These are phyloP conservation scores for Acridotheres tristis DNA, from an alignment of 2,797 vertebrate species.

Conservation along the genomic window DNA sequence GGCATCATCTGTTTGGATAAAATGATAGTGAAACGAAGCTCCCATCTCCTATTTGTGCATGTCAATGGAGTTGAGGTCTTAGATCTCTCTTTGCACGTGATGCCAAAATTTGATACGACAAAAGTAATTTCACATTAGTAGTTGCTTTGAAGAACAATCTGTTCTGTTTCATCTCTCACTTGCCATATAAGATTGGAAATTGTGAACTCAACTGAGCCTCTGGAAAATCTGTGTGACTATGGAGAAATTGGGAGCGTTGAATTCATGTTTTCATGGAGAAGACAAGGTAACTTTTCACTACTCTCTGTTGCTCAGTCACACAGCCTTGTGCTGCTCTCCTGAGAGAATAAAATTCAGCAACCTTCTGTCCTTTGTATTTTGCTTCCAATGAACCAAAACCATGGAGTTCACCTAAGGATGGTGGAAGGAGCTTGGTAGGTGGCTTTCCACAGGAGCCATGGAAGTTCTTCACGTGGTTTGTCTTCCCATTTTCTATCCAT, in stretches of 20 bases:
- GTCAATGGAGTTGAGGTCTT: neutral
- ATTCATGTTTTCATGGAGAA: neutral
- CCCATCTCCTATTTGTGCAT: neutral
- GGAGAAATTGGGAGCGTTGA: neutral
- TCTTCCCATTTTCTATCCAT: neutral
- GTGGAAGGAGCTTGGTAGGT: neutral
- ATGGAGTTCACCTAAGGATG: neutral
- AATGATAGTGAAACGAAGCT: neutral
- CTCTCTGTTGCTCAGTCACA: neutral
- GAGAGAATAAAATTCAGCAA: neutral
- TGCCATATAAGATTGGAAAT: neutral
- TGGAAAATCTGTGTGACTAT: neutral
- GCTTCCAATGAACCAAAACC: neutral
- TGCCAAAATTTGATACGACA: neutral
- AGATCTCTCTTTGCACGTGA: neutral
- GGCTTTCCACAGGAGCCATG: neutral
- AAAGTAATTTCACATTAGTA: neutral
- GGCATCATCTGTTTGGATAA: neutral
- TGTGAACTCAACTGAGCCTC: neutral
- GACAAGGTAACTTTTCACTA: neutral
- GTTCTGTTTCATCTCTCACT: neutral
- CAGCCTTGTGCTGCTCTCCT: neutral
- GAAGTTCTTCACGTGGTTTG: neutral
- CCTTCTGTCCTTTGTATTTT: neutral
- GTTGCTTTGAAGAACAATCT: conserved; percentile 4